phyloP scores from a whole-genome alignment of 2,888 invertebrate genomes.

The Lepidocyrtoides sp. region DNA sequence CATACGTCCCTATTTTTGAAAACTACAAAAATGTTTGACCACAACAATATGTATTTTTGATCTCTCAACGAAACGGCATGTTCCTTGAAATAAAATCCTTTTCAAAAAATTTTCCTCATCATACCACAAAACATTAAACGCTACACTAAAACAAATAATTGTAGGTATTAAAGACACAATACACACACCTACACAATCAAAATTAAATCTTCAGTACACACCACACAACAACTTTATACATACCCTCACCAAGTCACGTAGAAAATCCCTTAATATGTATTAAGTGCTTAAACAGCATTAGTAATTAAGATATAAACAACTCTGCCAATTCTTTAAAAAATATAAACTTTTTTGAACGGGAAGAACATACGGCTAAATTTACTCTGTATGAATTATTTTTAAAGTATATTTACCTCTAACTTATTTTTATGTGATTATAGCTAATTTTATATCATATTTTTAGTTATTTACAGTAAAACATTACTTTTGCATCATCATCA shows the following conservation, averaged over 20 bases:
- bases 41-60: background rate
- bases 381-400: background rate
- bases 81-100: background rate
- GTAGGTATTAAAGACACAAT: background rate
- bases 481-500: background rate
- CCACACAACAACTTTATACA: background rate
- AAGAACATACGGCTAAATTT: background rate
- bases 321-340: background rate
- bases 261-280: background rate
- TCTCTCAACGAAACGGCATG: conserved; percentile 1
- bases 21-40: background rate
- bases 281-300: too few species aligned
- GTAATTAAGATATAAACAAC: too few species aligned
- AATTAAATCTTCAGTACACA: too few species aligned
- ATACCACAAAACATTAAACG: background rate
- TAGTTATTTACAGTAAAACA: background rate
- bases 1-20: background rate
- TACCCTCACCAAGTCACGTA: background rate
- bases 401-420: too few species aligned
- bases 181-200: background rate
- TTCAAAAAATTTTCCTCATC: background rate
- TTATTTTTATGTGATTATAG: background rate
- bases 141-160: background rate
- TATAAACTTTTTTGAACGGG: background rate
- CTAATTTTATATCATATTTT: background rate